These are phyloP conservation scores for Choloepus hoffmanni DNA, from an alignment of 2,113 vertebrate species.

Conservation along the genomic window DNA sequence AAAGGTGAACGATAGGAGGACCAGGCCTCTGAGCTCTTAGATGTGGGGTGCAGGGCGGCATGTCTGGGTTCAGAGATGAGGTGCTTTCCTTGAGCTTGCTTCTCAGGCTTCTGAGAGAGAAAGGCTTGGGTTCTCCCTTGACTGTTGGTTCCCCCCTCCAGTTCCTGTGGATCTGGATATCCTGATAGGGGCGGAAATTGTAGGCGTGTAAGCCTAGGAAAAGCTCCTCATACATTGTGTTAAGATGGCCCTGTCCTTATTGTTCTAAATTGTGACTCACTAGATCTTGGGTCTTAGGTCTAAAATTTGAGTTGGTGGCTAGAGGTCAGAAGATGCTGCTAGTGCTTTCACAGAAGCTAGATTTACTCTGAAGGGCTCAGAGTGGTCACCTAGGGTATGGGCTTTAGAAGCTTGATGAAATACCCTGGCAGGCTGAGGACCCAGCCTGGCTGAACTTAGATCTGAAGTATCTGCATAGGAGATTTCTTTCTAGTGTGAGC, in stretches of 20 bases:
- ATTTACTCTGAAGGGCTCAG: background rate
- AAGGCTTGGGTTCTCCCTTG: background rate
- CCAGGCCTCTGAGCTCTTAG: background rate
- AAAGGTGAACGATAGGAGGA: background rate
- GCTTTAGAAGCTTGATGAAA: background rate
- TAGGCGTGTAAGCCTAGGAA: background rate
- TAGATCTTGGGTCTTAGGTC: background rate
- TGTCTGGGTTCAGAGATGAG: background rate
- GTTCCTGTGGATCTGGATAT: background rate
- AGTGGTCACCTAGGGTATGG: background rate
- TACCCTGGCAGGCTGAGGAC: background rate
- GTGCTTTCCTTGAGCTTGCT: background rate
- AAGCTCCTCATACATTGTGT: background rate
- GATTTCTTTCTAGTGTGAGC: background rate
- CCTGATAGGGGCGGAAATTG: background rate
- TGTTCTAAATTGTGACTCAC: background rate
- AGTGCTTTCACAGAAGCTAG: background rate
- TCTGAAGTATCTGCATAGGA: background rate
- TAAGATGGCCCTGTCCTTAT: background rate
- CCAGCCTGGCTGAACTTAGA: background rate
- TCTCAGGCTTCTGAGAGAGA: background rate
- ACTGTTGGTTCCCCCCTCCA: no score
- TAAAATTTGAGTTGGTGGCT: background rate
- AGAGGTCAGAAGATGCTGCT: background rate
- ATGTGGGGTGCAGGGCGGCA: background rate